phyloP scores from a whole-genome alignment of 2,888 invertebrate genomes.

The Thecophora atra region DNA sequence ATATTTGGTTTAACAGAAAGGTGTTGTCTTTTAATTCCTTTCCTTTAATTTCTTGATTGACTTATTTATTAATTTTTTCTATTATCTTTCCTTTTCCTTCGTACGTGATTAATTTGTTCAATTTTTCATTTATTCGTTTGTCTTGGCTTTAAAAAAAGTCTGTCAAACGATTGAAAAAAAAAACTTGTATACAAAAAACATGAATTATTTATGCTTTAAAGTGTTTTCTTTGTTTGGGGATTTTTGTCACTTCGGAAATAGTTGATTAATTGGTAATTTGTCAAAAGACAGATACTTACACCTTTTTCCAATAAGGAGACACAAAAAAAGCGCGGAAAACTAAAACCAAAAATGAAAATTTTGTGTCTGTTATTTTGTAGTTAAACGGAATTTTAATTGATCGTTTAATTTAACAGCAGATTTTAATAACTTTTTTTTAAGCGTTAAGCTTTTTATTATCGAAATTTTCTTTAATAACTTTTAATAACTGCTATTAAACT shows the following conservation, averaged over 20 bases:
- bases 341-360: not conserved
- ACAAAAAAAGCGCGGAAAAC: not conserved
- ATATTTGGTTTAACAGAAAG: too few species aligned
- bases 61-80: not conserved
- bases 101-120: constrained; percentile 11
- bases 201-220: not conserved
- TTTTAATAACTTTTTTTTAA: too few species aligned
- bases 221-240: constrained; percentile 4
- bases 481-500: too few species aligned
- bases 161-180: not conserved
- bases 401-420: not conserved
- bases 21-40: not conserved
- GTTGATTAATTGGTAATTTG: constrained; percentile 34
- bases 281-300: constrained; percentile 30
- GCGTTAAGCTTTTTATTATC: too few species aligned
- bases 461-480: too few species aligned
- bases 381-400: constrained; percentile 5
- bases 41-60: not conserved
- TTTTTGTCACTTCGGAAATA: constrained; percentile 32
- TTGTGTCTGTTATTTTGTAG: not conserved
- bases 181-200: not conserved
- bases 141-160: not conserved
- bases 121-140: not conserved
- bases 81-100: not conserved
- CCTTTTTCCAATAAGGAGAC: constrained; percentile 8